A percentile compares a stretch with the other conserved stretches of the same genome.
phyloP scores from a whole-genome alignment of 2,113 vertebrate species.

The Microcebus ravelobensis region DNA sequence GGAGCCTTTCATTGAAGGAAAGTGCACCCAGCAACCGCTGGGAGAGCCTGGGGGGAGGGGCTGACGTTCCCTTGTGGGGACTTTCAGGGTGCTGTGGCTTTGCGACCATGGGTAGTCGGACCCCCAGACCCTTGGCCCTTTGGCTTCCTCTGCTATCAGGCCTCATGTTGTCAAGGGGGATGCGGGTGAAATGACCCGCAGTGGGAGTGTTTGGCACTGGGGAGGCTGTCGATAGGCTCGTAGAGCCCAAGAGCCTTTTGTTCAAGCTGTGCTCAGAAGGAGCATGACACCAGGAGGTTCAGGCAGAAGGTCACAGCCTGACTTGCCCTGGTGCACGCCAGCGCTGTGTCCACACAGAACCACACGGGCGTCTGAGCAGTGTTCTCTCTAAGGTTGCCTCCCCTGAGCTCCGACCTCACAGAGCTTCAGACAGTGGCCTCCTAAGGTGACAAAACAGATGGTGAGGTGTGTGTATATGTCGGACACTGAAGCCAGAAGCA shows the following conservation, averaged over 20 bases:
- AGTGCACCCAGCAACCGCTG: fast-evolving
- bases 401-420: neutral
- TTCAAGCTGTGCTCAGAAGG: fast-evolving
- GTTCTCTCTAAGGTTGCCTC: neutral
- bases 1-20: neutral
- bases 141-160: fast-evolving
- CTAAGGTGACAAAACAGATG: neutral
- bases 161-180: neutral
- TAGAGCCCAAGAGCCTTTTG: neutral
- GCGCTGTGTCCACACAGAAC: neutral
- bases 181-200: neutral
- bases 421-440: neutral
- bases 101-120: neutral
- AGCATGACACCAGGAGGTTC: fast-evolving
- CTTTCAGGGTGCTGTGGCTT: neutral
- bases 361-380: neutral
- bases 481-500: neutral
- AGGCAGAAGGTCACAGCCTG: neutral
- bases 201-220: neutral
- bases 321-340: fast-evolving
- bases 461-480: too few relatives aligned
- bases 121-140: neutral
- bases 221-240: neutral
- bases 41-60: neutral
- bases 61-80: neutral